Percentiles rank a stretch among this genome's conserved stretches.
Evolutionary conservation across 2,113 vertebrate genomes (phyloP).

Genomic region (Myrmophylax atrothorax): DNA sequence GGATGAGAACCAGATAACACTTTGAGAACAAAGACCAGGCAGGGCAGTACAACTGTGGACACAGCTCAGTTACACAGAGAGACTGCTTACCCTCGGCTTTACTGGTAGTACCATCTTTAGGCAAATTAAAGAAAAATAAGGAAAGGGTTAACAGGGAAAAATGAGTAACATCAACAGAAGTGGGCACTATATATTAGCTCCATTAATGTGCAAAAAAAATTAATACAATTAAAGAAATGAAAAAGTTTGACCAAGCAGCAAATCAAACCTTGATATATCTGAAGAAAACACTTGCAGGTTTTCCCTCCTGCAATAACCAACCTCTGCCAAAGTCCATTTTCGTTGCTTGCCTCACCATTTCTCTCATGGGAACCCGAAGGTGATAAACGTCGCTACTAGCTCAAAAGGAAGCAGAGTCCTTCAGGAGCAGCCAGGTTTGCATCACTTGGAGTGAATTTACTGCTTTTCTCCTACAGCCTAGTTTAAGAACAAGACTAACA

Average conservation of each 20-base stretch:
- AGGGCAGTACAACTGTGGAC: slow-evolving; percentile 67
- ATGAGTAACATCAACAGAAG: slow-evolving; percentile 75
- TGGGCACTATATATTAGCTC: slow-evolving; percentile 71
- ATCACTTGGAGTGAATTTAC: neutral
- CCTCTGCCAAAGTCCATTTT: neutral
- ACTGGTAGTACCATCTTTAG: slow-evolving; percentile 94
- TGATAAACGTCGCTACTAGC: neutral
- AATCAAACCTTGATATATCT: slow-evolving; percentile 30
- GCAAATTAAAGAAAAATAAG: slow-evolving; percentile 86
- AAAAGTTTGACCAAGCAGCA: slow-evolving; percentile 44
- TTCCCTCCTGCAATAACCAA: neutral
- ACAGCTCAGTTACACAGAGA: slow-evolving; percentile 81
- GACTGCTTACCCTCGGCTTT: slow-evolving; percentile 95
- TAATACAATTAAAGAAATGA: slow-evolving; percentile 37
- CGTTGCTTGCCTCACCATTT: neutral
- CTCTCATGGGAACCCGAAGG: neutral
- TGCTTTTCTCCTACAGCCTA: neutral
- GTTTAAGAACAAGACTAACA: neutral
- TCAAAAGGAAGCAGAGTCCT: neutral
- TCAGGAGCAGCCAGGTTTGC: neutral
- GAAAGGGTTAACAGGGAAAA: slow-evolving; percentile 85
- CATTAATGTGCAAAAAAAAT: slow-evolving; percentile 60
- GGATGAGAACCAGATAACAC: slow-evolving; percentile 74
- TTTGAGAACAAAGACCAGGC: slow-evolving; percentile 70
- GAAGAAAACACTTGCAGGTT: neutral